Base-by-base conservation (phyloP, 2,113 vertebrate species). In the Brevimyrus niger region DNA sequence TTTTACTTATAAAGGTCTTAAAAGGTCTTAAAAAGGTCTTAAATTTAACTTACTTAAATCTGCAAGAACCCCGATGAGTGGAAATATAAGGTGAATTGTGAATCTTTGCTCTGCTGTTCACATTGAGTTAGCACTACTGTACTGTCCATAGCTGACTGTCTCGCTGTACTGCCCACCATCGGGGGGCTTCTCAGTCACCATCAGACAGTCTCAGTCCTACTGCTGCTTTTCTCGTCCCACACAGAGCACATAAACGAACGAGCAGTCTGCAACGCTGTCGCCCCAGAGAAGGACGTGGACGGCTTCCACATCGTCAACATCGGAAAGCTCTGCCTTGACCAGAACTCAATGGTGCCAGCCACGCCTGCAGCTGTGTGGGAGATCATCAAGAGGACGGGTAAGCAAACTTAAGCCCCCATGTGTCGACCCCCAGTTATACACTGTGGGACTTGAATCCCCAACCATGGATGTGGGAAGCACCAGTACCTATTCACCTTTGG, bases 361-460 rank as follows among this genome's bases (percentile, higher is more conserved):
- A 98, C 98, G 0, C 97, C 97, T 44, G 96, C 96, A 73, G 97
- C 97, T 0, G 97, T 98, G 7, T 99, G 98, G 98, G 98, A 99
- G 90, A 97, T 99, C 42, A 97, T 99, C 21, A 96, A 94, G 91
- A 94, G 97, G 90, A 96, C 95, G 88, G 97, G 98, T 98, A 73
- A 88, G 31, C n/a, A 21, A 47, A 31, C 87, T 91, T 19, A 35
- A 80, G 35, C 73, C 17, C 17, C 15, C 35, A 38, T 80, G 73
- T n/a, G 9, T 46, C 11, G 1, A 42, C 8, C 38, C 21, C 35
- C 19, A 83, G 42, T 23, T 17, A 42, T 42, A 23, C 80, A 42
- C 80, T 83, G 4, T 69, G 61, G 27, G 61, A 69, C 31, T 31
- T 69, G n/a, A 69, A 69, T 27, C 10, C n/a, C 9, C 10, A 69